phyloP scores from a whole-genome alignment of 2,888 invertebrate species.

The Deroplatys truncata region DNA sequence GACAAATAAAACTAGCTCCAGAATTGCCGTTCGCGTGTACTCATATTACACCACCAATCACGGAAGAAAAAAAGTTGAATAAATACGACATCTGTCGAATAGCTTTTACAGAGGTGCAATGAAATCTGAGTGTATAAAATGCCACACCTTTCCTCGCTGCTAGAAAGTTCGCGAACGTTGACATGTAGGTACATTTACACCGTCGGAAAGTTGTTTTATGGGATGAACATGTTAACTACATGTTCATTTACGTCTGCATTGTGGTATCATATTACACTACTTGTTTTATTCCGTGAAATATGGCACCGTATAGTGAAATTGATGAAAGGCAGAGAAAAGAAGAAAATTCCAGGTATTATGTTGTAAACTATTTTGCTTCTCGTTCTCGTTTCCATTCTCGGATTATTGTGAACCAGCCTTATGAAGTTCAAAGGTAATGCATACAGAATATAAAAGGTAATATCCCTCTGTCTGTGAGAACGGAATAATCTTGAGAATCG shows the following conservation, averaged over 20 bases:
- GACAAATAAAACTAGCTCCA: not conserved
- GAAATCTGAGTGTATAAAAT: not conserved
- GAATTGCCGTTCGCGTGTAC: not conserved
- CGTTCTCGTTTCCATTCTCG: no score
- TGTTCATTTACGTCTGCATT: not conserved
- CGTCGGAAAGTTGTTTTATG: not conserved
- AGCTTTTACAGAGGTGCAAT: not conserved
- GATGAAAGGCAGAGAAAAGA: no score
- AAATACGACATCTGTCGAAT: not conserved
- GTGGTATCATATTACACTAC: not conserved
- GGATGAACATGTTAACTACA: not conserved
- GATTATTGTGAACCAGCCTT: no score
- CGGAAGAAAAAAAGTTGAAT: not conserved
- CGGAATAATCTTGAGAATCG: no score
- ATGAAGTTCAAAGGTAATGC: no score
- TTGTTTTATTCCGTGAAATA: not conserved
- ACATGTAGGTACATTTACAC: not conserved
- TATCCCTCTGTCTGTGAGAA: no score
- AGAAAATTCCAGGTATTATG: no score
- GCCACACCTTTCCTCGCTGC: not conserved
- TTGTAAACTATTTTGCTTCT: no score
- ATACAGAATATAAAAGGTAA: no score
- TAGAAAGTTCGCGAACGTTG: not conserved
- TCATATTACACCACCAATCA: not conserved
- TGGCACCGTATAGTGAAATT: not conserved